phyloP scores from a whole-genome alignment of 1,140 invertebrate genomes.

The Drosophila pseudoobscura region DNA sequence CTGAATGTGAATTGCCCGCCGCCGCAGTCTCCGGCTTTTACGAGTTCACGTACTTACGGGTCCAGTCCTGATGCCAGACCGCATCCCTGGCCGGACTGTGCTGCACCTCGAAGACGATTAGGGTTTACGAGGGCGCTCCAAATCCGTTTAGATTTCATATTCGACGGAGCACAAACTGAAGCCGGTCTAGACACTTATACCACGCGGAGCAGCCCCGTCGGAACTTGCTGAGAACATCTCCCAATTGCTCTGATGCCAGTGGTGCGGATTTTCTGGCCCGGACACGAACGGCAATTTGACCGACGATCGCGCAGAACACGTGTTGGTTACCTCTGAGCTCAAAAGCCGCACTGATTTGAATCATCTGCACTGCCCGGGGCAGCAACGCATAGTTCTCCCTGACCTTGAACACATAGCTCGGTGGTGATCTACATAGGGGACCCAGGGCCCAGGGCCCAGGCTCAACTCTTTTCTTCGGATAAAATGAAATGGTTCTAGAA shows the following conservation, averaged over 20 bases:
- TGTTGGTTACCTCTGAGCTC: conserved; percentile 52
- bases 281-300: not conserved
- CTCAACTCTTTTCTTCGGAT: conserved; percentile 60
- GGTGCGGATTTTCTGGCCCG: too few species aligned
- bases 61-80: conserved; percentile 8
- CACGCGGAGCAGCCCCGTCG: conserved; percentile 36
- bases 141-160: conserved; percentile 72
- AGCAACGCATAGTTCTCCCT: not conserved
- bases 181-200: conserved; percentile 39
- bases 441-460: too few species aligned
- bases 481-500: conserved; percentile 60
- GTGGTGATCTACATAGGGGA: conserved; percentile 7
- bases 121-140: conserved; percentile 68
- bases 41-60: conserved; percentile 64
- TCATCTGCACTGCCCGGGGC: conserved; percentile 9
- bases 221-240: conserved; percentile 33
- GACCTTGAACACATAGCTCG: conserved; percentile 52
- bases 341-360: conserved; percentile 63
- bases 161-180: conserved; percentile 54
- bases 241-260: conserved; percentile 8
- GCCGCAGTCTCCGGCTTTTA: conserved; percentile 42
- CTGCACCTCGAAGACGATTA: conserved; percentile 47
- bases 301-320: conserved; percentile 44
- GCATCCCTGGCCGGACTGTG: not conserved
- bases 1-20: conserved; percentile 9